Percentiles rank a stretch among this genome's conserved stretches.
These are phyloP conservation scores for Chionis minor DNA, from an alignment of 2,113 vertebrate species.

Conservation along the genomic window DNA sequence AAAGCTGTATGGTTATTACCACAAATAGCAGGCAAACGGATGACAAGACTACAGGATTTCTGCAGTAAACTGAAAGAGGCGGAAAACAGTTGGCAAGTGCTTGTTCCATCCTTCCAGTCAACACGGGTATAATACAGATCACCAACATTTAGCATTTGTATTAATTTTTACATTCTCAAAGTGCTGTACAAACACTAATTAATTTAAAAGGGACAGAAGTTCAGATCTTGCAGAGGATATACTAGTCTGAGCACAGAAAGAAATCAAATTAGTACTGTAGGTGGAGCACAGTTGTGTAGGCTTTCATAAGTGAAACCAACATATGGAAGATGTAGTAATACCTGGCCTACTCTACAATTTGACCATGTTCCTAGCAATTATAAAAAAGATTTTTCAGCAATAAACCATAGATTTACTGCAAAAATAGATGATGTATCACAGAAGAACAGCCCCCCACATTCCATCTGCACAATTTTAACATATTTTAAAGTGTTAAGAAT, in stretches of 20 bases:
- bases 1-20: not conserved
- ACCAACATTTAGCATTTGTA: not conserved
- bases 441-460: not conserved
- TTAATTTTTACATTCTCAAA: slow-evolving; percentile 24
- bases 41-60: not conserved
- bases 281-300: not conserved
- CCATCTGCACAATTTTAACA: not conserved
- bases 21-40: not conserved
- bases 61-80: not conserved
- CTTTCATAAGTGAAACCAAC: not conserved
- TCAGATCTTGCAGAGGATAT: not conserved
- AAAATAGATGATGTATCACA: not conserved
- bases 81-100: not conserved
- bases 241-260: not conserved
- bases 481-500: not conserved
- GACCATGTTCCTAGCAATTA: slow-evolving; percentile 10
- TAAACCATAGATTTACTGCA: not conserved
- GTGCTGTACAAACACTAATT: not conserved
- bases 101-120: not conserved
- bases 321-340: slow-evolving; percentile 29
- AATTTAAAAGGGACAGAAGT: not conserved
- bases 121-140: not conserved
- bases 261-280: not conserved
- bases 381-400: not conserved
- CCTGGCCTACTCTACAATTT: not conserved